A percentile compares a stretch with the other conserved stretches of the same genome.
Conservation (phyloP, 2,113 vertebrate species). For the Pelecanoides urinatrix region DNA sequence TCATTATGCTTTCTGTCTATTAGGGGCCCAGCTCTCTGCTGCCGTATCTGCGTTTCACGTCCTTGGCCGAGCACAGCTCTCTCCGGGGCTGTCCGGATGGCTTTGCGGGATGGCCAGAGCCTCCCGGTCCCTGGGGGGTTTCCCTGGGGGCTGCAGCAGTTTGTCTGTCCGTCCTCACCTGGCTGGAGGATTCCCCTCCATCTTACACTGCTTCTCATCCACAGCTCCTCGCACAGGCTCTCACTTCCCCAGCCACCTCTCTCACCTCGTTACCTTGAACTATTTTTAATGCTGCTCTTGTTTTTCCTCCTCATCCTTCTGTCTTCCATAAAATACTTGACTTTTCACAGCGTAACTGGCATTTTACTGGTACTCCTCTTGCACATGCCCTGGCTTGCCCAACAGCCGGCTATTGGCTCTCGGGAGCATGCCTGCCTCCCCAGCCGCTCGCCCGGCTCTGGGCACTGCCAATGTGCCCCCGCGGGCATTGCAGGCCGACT, state of each 20-base stretch:
- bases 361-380: neutral
- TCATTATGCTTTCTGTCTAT: neutral
- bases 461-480: rapidly evolving
- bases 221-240: neutral
- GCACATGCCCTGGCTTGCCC: neutral
- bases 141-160: neutral
- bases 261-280: neutral
- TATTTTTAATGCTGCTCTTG: neutral
- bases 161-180: neutral
- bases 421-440: neutral
- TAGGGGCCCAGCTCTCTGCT: neutral
- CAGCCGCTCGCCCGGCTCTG: neutral
- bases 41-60: rapidly evolving
- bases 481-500: rapidly evolving
- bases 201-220: neutral
- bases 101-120: neutral
- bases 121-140: rapidly evolving
- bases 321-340: neutral
- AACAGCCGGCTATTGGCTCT: rapidly evolving
- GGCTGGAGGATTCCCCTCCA: neutral
- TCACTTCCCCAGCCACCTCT: neutral
- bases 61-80: rapidly evolving
- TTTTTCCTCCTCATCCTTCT: neutral
- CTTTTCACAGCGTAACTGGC: neutral
- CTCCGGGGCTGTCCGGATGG: rapidly evolving